These are phyloP conservation scores for Parambassis ranga DNA, from an alignment of 2,797 vertebrate genomes.

Conservation along the genomic window DNA sequence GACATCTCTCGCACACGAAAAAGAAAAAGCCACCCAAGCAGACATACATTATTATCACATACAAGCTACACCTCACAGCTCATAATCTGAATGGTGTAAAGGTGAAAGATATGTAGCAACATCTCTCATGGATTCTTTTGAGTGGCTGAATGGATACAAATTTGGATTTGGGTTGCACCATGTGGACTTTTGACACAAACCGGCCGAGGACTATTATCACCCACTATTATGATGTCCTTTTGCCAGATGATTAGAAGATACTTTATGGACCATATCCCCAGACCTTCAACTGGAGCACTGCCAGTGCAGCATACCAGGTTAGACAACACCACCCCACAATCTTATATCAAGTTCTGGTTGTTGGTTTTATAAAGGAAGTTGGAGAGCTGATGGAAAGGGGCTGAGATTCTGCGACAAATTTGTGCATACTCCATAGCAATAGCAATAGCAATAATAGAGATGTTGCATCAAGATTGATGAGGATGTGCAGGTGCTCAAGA, in stretches of 20 bases:
- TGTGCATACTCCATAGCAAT: conserved; percentile 85
- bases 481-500: conserved; percentile 86
- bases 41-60: too few relatives aligned
- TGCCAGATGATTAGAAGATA: conserved; percentile 80
- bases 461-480: conserved; percentile 89
- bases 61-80: too few relatives aligned
- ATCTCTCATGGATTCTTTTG: conserved; percentile 93
- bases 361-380: too few relatives aligned
- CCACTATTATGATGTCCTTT: conserved; percentile 85
- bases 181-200: conserved; percentile 84
- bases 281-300: conserved; percentile 89
- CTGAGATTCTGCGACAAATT: conserved; percentile 96
- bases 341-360: too few relatives aligned
- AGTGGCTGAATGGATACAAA: conserved; percentile 88
- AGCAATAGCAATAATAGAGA: conserved; percentile 86
- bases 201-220: conserved; percentile 87
- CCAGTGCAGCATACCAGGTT: conserved; percentile 94
- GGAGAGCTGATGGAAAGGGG: conserved; percentile 96
- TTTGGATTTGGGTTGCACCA: conserved; percentile 88
- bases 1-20: too few relatives aligned
- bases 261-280: conserved; percentile 86
- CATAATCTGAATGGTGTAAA: conserved; percentile 86
- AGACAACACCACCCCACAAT: too few relatives aligned
- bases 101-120: conserved; percentile 83
- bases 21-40: too few relatives aligned